Evolutionary conservation across 2,797 vertebrate genomes (phyloP).

Genomic region (Pristis pectinata): DNA sequence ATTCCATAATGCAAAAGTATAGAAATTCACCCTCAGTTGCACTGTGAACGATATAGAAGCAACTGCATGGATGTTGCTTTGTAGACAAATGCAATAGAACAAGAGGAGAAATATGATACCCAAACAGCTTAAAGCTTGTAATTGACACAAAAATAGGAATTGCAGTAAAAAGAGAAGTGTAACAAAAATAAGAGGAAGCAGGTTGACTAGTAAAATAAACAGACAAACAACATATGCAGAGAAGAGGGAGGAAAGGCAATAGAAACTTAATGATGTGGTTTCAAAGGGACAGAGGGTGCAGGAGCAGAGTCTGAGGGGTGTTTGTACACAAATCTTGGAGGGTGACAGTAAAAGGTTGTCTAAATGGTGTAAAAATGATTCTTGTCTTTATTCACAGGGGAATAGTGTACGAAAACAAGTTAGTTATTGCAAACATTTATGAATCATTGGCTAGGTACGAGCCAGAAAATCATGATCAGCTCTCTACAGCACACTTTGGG

Average conservation of each 20-base stretch:
- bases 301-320: neutral
- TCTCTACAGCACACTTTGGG: neutral
- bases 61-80: too few species aligned
- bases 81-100: neutral
- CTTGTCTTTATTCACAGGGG: neutral
- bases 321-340: neutral
- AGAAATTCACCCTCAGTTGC: too few species aligned
- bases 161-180: neutral
- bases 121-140: neutral
- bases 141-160: neutral
- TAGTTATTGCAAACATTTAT: neutral
- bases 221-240: neutral
- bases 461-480: neutral
- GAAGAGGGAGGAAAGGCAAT: neutral
- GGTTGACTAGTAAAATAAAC: neutral
- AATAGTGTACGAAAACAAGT: neutral
- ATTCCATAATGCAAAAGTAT: neutral
- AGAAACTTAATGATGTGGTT: neutral
- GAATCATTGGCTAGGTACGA: neutral
- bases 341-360: neutral
- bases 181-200: neutral
- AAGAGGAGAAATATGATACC: neutral
- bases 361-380: neutral
- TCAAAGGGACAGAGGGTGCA: neutral
- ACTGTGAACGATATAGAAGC: too few species aligned